These are phyloP conservation scores for Plebejus melissa DNA, from an alignment of 2,888 invertebrate species.

Conservation along the genomic window DNA sequence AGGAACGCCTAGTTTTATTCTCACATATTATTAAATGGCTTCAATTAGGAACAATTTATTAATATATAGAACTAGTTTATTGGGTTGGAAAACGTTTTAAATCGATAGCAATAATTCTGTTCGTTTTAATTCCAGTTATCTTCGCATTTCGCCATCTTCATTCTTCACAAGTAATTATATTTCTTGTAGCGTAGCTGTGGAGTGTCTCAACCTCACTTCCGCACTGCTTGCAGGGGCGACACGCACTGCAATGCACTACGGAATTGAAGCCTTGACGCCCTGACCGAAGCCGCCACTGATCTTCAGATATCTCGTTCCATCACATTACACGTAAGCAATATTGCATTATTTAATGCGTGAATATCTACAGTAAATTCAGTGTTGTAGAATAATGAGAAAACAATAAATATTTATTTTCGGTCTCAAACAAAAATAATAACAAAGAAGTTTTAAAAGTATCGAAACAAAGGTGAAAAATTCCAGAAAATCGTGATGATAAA, in stretches of 20 bases:
- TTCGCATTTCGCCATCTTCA: not conserved
- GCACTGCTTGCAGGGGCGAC: constrained; percentile 94
- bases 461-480: not conserved
- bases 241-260: constrained; percentile 98
- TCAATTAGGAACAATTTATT: no score
- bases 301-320: not conserved
- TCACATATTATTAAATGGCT: no score
- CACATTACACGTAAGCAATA: not conserved
- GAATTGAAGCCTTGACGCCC: constrained; percentile 90
- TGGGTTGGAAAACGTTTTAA: no score
- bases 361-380: no score
- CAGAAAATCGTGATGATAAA: not conserved
- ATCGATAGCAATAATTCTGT: no score
- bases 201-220: constrained; percentile 89
- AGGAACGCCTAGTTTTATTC: not conserved
- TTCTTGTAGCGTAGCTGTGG: constrained; percentile 51
- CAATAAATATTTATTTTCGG: no score
- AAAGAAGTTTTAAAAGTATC: not conserved
- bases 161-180: constrained; percentile 24
- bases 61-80: no score
- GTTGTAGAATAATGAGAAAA: no score
- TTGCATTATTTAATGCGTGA: no score
- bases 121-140: not conserved
- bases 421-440: not conserved
- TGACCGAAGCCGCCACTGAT: constrained; percentile 41